Conservation (phyloP, 2,113 vertebrate genomes). For the Seriola rivoliana region DNA sequence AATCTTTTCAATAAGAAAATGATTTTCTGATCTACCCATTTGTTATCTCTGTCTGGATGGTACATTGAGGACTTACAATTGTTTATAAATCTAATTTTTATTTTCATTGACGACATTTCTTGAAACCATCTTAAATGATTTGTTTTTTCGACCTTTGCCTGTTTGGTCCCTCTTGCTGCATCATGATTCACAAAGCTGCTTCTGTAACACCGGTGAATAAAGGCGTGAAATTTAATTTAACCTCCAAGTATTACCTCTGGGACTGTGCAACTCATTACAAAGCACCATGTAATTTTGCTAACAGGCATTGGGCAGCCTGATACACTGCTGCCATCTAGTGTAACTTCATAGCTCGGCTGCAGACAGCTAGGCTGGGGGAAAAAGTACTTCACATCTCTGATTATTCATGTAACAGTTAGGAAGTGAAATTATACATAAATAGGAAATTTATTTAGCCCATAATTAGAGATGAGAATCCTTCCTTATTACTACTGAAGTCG, state of each 20-base stretch:
- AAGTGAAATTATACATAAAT: not conserved
- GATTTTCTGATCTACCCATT: too few species aligned
- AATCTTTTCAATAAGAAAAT: too few species aligned
- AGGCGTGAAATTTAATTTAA: slow-evolving; percentile 52
- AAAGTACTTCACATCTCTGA: not conserved
- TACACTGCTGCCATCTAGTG: slow-evolving; percentile 74
- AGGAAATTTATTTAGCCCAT: not conserved
- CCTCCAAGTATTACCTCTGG: slow-evolving; percentile 32
- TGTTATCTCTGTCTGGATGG: not conserved
- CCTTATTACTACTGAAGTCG: not conserved
- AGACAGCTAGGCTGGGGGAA: not conserved
- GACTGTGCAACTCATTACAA: not conserved
- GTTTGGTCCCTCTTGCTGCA: not conserved
- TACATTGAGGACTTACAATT: not conserved
- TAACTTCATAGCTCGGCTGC: not conserved
- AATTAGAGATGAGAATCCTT: not conserved
- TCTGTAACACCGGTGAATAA: slow-evolving; percentile 42
- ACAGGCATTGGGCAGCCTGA: not conserved
- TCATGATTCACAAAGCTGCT: not conserved
- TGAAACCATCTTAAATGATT: not conserved
- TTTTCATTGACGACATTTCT: not conserved
- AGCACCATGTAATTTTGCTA: not conserved
- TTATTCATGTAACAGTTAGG: not conserved
- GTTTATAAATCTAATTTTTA: not conserved
- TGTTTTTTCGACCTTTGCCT: not conserved